phyloP scores from a whole-genome alignment of 2,888 invertebrate species.

The Caenorhabditis sinica region DNA sequence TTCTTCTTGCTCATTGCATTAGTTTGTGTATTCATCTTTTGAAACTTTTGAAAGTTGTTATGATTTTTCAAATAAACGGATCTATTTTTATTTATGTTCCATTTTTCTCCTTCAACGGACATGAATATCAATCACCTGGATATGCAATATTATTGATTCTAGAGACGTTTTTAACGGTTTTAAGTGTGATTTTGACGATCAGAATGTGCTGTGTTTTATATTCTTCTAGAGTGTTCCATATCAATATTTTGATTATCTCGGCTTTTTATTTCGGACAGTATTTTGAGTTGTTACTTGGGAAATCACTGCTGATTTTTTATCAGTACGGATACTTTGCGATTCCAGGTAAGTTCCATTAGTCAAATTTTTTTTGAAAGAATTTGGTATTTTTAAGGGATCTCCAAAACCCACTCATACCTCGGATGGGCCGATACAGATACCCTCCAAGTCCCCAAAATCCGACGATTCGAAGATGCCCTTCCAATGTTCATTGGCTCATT shows the following conservation, averaged over 20 bases:
- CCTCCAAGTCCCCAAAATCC: slow-evolving; percentile 1
- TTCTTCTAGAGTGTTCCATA: slow-evolving; percentile 39
- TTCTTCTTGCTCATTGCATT: background rate
- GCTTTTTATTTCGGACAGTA: slow-evolving; percentile 33
- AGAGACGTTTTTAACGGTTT: slow-evolving; percentile 10
- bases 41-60: no score
- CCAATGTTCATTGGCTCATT: slow-evolving; percentile 44
- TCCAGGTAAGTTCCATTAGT: slow-evolving; percentile 16
- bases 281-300: slow-evolving; percentile 35
- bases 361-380: background rate
- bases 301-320: slow-evolving; percentile 19
- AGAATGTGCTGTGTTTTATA: slow-evolving; percentile 21
- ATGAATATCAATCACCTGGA: slow-evolving; percentile 22
- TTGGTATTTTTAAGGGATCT: slow-evolving; percentile 13
- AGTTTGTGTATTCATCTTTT: background rate
- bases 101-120: slow-evolving; percentile 50
- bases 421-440: slow-evolving; percentile 25
- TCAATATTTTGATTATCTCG: slow-evolving; percentile 47
- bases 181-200: slow-evolving; percentile 7
- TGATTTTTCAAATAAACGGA: slow-evolving; percentile 35
- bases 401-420: slow-evolving; percentile 17
- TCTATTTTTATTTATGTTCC: slow-evolving; percentile 26
- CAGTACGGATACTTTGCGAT: slow-evolving; percentile 35
- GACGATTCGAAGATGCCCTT: slow-evolving; percentile 12
- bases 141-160: background rate